These are phyloP conservation scores for Cephus runcator DNA, from an alignment of 2,888 invertebrate species.

Conservation along the genomic window DNA sequence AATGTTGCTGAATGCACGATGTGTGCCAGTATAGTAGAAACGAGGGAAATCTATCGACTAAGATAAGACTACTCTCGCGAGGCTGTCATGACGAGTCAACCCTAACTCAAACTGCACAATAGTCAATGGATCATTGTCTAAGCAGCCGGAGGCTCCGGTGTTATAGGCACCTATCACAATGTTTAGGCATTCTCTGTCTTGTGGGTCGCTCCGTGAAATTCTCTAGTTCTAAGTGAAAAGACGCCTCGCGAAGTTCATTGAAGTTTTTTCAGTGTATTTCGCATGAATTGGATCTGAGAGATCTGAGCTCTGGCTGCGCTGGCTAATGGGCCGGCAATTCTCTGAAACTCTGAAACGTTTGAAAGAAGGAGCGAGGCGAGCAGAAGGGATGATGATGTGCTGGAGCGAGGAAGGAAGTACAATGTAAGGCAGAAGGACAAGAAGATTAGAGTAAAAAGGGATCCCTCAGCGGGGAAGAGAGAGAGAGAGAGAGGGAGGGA, in stretches of 20 bases:
- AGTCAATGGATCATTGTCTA: constrained; percentile 33
- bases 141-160: background rate
- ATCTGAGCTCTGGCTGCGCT: background rate
- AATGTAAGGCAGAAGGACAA: constrained; percentile 3
- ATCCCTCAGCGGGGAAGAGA: constrained; percentile 10
- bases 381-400: background rate
- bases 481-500: constrained; percentile 1
- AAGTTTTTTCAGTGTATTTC: background rate
- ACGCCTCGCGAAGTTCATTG: background rate
- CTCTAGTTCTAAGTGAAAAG: background rate
- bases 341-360: background rate
- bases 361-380: background rate
- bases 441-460: constrained; percentile 7
- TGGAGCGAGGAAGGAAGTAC: background rate
- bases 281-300: background rate
- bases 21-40: background rate
- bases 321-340: background rate
- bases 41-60: constrained; percentile 49
- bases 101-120: constrained; percentile 57
- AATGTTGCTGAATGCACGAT: background rate
- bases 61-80: constrained; percentile 47
- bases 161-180: background rate
- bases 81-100: constrained; percentile 51
- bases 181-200: background rate
- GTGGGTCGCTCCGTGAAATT: background rate